Base-by-base conservation (phyloP, 2,113 vertebrate genomes). In the Tautogolabrus adspersus region DNA sequence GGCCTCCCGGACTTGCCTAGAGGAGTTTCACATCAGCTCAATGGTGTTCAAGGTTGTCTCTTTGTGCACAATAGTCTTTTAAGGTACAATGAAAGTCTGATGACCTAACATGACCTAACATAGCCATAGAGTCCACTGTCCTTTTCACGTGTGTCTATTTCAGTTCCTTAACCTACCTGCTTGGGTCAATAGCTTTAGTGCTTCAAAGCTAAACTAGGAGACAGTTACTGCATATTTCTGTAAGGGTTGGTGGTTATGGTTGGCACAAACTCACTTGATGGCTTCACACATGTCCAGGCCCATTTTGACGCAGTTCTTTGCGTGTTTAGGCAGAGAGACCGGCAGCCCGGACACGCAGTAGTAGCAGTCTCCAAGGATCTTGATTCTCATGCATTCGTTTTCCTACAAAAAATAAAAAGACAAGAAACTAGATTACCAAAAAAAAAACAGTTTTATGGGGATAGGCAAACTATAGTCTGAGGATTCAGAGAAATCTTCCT, bases 351-450 rank as follows among this genome's bases (percentile, higher is more conserved):
- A 99, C 71, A 99, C 98, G 9, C 98, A 99, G 92, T 99, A 99
- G 93, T 99, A 99, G 87, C 98, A 99, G 65, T 99, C 98, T 0
- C 98, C 98, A 62, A 99, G 91, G 90, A 99, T 99, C 94, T 99
- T 99, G 91, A 99, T 99, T 89, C 98, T 93, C 98, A 99, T 99
- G 85, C 98, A 99, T 88, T 99, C 98, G 0, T 99, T 99, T 91
- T 98, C 98, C 98, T 99, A 86, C 3, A n/a, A 21, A 49, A 55
- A 46, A 15, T 10, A 26, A 44, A 66, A 2, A 60, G 15, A 22
- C 15, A 55, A 42, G 3, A 38, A 5, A 49, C 9, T 7, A 52
- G 8, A n/a, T 49, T 54, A 3, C 10, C 13, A 30, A 37, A 12
- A 59, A 59, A n/a, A 4, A n/a, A 2, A n/a, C n/a, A 6, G 11